Conservation (phyloP, 2,888 invertebrate genomes). For the Caenorhabditis doughertyi region DNA sequence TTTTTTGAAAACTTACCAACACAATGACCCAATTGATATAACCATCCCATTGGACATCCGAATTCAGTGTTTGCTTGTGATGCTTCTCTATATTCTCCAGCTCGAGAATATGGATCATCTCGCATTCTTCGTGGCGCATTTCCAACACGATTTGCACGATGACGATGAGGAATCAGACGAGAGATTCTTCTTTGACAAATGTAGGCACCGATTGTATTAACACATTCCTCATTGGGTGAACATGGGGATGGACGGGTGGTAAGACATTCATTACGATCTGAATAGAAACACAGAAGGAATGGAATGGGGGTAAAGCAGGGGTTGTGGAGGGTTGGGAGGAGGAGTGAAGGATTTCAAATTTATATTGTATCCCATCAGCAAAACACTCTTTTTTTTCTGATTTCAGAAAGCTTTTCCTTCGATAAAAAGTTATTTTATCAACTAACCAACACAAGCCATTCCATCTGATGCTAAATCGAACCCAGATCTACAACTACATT, state of each 20-base stretch:
- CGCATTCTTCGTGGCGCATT: constrained; percentile 56
- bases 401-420: too few species aligned
- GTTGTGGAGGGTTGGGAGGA: not conserved
- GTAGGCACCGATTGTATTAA: constrained; percentile 86
- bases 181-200: constrained; percentile 85
- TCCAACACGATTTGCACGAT: constrained; percentile 44
- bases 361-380: too few species aligned
- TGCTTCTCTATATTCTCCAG: constrained; percentile 49
- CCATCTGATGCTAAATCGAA: constrained; percentile 81
- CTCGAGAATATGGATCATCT: constrained; percentile 60
- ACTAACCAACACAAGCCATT: constrained; percentile 78
- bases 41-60: constrained; percentile 63
- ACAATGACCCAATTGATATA: constrained; percentile 48
- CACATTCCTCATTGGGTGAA: constrained; percentile 68
- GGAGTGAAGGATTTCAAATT: not conserved
- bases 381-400: too few species aligned
- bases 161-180: constrained; percentile 60
- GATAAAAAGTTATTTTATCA: too few species aligned
- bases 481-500: constrained; percentile 81
- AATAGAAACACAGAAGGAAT: constrained; percentile 17
- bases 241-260: constrained; percentile 51
- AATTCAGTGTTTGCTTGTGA: constrained; percentile 46
- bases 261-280: constrained; percentile 68
- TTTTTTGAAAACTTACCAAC: constrained; percentile 42
- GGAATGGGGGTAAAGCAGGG: too few species aligned